These are phyloP conservation scores for Geococcyx californianus DNA, from an alignment of 2,113 vertebrate genomes.

Conservation along the genomic window DNA sequence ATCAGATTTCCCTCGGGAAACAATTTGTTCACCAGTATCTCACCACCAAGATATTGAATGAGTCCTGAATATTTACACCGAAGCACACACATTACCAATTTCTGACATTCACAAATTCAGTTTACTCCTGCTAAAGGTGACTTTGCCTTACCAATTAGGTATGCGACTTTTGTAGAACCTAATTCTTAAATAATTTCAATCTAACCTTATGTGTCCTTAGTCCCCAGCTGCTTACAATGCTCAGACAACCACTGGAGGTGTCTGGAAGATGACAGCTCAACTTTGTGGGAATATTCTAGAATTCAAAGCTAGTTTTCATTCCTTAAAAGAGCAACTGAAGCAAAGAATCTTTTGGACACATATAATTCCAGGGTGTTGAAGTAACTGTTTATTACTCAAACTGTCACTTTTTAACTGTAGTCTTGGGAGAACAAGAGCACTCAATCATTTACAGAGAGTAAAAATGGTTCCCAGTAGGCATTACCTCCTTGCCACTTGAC, in stretches of 20 bases:
- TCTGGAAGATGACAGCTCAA: background rate
- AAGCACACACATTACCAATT: background rate
- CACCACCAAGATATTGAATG: background rate
- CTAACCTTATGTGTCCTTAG: background rate
- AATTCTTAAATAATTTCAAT: background rate
- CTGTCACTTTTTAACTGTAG: background rate
- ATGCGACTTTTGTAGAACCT: background rate
- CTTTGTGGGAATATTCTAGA: background rate
- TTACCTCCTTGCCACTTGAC: background rate
- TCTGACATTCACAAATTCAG: background rate
- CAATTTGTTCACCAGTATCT: background rate
- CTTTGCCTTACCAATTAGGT: background rate
- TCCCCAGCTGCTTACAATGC: background rate
- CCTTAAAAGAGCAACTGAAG: background rate
- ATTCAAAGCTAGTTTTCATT: background rate
- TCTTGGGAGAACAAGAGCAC: background rate
- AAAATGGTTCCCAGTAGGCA: background rate
- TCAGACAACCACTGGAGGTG: background rate
- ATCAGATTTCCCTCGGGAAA: background rate
- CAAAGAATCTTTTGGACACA: background rate
- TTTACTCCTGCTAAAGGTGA: background rate
- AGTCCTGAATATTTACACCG: background rate
- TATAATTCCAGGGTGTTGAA: background rate
- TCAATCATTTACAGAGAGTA: fast-evolving
- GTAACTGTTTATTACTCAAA: background rate